Conservation (phyloP, 1,140 invertebrate species). For the Drosophila quadrilineata region DNA sequence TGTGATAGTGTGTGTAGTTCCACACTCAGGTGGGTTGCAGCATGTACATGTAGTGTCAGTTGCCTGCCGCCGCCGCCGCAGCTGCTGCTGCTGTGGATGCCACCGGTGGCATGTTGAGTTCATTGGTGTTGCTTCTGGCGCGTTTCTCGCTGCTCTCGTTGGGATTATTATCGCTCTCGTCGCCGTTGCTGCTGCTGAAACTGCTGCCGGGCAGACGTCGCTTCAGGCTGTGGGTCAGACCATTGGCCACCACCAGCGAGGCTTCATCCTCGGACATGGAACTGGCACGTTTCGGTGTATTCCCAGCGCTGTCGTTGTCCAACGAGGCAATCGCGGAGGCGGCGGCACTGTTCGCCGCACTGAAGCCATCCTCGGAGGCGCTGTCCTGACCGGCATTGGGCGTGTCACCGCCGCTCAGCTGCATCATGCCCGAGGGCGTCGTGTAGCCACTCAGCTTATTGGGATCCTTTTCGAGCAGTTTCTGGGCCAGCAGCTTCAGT, state of each 20-base stretch:
- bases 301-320: conserved; percentile 74
- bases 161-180: conserved; percentile 74
- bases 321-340: conserved; percentile 72
- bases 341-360: conserved; percentile 62
- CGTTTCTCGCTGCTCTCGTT: conserved; percentile 53
- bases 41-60: conserved; percentile 79
- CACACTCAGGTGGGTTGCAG: conserved; percentile 69
- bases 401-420: conserved; percentile 33
- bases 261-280: conserved; percentile 75
- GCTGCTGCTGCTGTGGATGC: conserved; percentile 28
- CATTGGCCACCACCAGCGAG: conserved; percentile 48
- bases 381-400: conserved; percentile 63
- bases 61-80: conserved; percentile 37
- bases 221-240: conserved; percentile 54
- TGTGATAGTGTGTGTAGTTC: conserved; percentile 15
- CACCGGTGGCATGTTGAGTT: conserved; percentile 10
- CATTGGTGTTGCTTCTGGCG: conserved; percentile 26
- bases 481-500: conserved; percentile 89
- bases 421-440: conserved; percentile 69
- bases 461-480: conserved; percentile 91
- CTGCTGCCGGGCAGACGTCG: conserved; percentile 68
- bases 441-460: conserved; percentile 81
- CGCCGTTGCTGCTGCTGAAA: conserved; percentile 73
- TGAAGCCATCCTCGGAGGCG: conserved; percentile 75
- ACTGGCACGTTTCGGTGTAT: conserved; percentile 66